Percentiles rank a stretch among this genome's conserved stretches.
These are phyloP conservation scores for Tryphoninae sp. DNA, from an alignment of 2,888 invertebrate species.

Conservation along the genomic window DNA sequence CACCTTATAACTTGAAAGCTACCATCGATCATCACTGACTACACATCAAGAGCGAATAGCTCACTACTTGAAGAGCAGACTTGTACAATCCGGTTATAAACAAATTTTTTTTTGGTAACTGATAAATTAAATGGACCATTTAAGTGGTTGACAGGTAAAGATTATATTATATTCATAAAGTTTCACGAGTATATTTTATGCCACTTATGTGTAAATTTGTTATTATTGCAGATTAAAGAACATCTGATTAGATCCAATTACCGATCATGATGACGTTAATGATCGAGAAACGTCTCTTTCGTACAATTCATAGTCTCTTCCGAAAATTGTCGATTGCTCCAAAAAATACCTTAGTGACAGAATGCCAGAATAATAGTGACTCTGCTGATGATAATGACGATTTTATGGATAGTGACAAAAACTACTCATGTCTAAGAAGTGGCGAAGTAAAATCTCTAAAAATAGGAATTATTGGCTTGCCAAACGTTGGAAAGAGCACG, in stretches of 20 bases:
- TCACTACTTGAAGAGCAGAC: too few relatives aligned
- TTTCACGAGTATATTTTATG: not conserved
- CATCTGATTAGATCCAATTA: not conserved
- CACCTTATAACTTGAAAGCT: not conserved
- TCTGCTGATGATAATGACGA: not conserved
- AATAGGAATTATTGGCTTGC: constrained; percentile 92
- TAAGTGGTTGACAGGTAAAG: too few relatives aligned
- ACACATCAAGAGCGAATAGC: too few relatives aligned
- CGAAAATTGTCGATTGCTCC: constrained; percentile 16
- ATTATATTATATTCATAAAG: not conserved
- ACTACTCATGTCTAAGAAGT: constrained; percentile 47
- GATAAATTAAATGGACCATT: too few relatives aligned
- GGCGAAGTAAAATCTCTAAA: constrained; percentile 57
- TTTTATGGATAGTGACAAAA: constrained; percentile 39
- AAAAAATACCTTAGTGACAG: constrained; percentile 22
- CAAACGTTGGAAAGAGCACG: constrained; percentile 98
- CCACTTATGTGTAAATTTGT: not conserved
- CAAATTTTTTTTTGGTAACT: too few relatives aligned
- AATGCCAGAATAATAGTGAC: not conserved
- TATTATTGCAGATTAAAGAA: not conserved
- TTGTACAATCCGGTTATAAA: too few relatives aligned
- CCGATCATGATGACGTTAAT: constrained; percentile 38
- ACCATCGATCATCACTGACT: not conserved
- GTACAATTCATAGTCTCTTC: constrained; percentile 4
- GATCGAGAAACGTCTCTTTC: constrained; percentile 41